These are phyloP conservation scores for Laupala kohalensis DNA, from an alignment of 1,140 invertebrate species.

Conservation along the genomic window DNA sequence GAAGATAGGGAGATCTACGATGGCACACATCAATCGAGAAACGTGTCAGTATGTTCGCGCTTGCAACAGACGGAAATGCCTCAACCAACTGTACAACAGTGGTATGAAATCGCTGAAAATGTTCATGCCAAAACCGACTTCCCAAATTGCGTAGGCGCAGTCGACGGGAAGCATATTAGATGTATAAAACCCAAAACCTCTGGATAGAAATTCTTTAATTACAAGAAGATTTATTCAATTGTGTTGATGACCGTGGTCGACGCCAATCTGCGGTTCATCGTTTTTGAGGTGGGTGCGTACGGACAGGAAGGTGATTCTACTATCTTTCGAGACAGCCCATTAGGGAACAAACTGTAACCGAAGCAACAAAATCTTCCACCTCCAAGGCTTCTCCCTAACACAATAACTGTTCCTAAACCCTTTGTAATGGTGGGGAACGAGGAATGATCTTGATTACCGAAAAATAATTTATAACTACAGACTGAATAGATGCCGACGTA, in stretches of 20 bases:
- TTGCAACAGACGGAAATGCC: not conserved
- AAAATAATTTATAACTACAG: constrained; percentile 23
- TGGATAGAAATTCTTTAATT: constrained; percentile 25
- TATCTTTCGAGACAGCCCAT: constrained; percentile 20
- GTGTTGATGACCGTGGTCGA: constrained; percentile 28
- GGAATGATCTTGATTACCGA: constrained; percentile 18
- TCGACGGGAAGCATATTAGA: constrained; percentile 25
- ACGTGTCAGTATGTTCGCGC: not conserved
- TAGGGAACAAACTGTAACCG: not conserved
- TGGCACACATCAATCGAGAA: not conserved
- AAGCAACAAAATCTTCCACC: not conserved
- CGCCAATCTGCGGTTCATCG: constrained; percentile 19
- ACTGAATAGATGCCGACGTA: constrained; percentile 17
- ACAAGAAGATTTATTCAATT: constrained; percentile 24
- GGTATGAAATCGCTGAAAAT: constrained; percentile 3
- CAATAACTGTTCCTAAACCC: constrained; percentile 11
- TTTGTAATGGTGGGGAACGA: constrained; percentile 21
- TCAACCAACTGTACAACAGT: constrained; percentile 12
- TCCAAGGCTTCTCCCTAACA: constrained; percentile 10
- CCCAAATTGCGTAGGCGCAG: constrained; percentile 15
- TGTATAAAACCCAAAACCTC: constrained; percentile 17
- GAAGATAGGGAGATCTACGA: not conserved
- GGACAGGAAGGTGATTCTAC: constrained; percentile 27
- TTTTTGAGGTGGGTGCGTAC: constrained; percentile 26
- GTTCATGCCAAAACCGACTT: constrained; percentile 3